Evolutionary conservation across 1,140 invertebrate species (phyloP), one percentile per base, ranked within the genome.

Genomic region (Rhagoletis zephyria): DNA sequence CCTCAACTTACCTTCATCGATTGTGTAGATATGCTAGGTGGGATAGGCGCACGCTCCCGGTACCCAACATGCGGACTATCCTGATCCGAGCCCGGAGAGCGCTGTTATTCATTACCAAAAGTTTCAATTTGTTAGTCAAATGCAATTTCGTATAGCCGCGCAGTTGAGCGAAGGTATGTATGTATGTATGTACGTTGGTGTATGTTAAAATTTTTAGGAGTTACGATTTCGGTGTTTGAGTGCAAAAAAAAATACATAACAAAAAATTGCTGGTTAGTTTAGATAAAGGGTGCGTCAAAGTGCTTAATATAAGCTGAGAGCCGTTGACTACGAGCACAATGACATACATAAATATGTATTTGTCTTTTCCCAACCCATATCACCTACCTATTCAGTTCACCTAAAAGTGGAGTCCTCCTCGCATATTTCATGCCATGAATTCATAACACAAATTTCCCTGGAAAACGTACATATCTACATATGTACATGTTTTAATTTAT

Each of bases 31-130:
- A 91, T 91, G 89, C 92, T 93, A 85, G 92, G 91, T 61, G 91
- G 91, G n/a, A 93, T 90, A 77, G 88, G 91, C 87, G 89, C 87
- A 85, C 91, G 90, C 87, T 93, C 91, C 88, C 91, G 89, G 85
- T 91, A 92, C 87, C 90, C 91, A 85, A 87, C 89, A 87, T 91
- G 89, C n/a, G 90, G 89, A 88, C 89, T 90, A 88, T 91, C 90
- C 89, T 93, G 91, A 86, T 93, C 91, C 30, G 92, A 93, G 88
- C 92, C 92, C 85, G 92, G 92, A 88, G 92, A 93, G 88, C 91
- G 89, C 91, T 93, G 89, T 77, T 81, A 19, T n/a, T n/a, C n/a
- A n/a, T 81, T 81, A 81, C 74, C 74, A 81, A 81, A 81, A 87
- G 7, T 81, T 63, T 48, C 87, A 87, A 63, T 87, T 63, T 19